These are phyloP conservation scores for Parthenolecanium corni DNA, from an alignment of 2,888 invertebrate species.

Conservation along the genomic window DNA sequence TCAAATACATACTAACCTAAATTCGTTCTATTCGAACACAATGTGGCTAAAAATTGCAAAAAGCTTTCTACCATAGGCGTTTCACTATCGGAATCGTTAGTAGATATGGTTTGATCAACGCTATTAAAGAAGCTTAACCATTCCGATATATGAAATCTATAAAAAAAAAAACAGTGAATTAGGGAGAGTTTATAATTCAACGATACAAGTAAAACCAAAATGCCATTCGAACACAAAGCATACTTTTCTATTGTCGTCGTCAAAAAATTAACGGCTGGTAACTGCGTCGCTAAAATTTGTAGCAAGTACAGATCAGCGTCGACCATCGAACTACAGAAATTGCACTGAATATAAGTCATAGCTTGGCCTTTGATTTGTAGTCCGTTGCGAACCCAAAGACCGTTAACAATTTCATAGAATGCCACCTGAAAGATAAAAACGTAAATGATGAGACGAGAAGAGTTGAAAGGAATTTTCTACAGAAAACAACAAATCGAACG, in stretches of 20 bases:
- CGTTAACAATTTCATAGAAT: slow-evolving; percentile 87
- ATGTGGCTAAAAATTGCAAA: slow-evolving; percentile 76
- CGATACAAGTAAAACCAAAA: not conserved
- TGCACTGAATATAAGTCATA: slow-evolving; percentile 97
- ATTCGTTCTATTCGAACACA: slow-evolving; percentile 78
- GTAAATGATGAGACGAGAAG: slow-evolving; percentile 63
- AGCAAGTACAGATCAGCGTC: slow-evolving; percentile 92
- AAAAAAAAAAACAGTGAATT: slow-evolving; percentile 22
- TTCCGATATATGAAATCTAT: slow-evolving; percentile 72
- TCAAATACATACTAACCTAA: slow-evolving; percentile 49
- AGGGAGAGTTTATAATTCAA: slow-evolving; percentile 18
- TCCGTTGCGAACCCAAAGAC: slow-evolving; percentile 90
- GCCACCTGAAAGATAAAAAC: slow-evolving; percentile 48
- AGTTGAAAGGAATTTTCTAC: slow-evolving; percentile 60
- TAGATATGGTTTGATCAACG: slow-evolving; percentile 5
- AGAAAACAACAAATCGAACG: slow-evolving; percentile 54
- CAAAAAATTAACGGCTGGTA: slow-evolving; percentile 74
- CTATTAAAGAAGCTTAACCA: slow-evolving; percentile 65
- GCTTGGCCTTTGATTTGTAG: slow-evolving; percentile 97
- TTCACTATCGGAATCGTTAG: slow-evolving; percentile 13
- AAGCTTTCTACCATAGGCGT: slow-evolving; percentile 75
- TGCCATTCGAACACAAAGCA: slow-evolving; percentile 34
- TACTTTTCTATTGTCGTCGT: slow-evolving; percentile 79
- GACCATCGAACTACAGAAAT: slow-evolving; percentile 97
- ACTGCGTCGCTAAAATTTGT: slow-evolving; percentile 81